Conservation (phyloP, 1,140 invertebrate genomes). For the Coboldia fuscipes region DNA sequence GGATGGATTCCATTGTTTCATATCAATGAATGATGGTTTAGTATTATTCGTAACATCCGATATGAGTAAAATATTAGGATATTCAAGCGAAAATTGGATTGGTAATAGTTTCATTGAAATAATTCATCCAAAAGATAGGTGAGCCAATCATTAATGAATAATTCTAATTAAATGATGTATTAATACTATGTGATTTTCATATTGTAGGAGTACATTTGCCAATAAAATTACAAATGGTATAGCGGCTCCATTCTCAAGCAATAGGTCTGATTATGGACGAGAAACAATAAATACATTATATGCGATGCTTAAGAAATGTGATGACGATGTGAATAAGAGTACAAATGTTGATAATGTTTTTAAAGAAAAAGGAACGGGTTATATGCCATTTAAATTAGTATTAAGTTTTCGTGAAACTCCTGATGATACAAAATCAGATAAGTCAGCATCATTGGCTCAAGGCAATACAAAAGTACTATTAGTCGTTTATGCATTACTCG, state of each 20-base stretch:
- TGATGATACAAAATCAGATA: constrained; percentile 20
- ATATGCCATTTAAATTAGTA: constrained; percentile 50
- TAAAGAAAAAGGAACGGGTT: constrained; percentile 33
- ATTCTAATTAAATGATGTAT: not conserved
- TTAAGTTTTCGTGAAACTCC: constrained; percentile 39
- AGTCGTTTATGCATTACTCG: constrained; percentile 44
- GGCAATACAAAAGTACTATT: constrained; percentile 32
- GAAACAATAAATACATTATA: constrained; percentile 14
- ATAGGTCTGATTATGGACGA: constrained; percentile 11
- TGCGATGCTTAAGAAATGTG: constrained; percentile 24
- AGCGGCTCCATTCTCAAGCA: constrained; percentile 25
- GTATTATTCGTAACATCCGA: constrained; percentile 53
- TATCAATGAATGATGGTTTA: constrained; percentile 62
- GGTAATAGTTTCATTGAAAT: constrained; percentile 71
- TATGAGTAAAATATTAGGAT: constrained; percentile 48
- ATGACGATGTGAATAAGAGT: no score
- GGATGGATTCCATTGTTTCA: constrained; percentile 48
- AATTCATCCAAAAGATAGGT: constrained; percentile 51
- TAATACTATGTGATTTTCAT: not conserved
- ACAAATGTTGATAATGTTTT: constrained; percentile 25
- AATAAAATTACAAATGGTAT: constrained; percentile 32
- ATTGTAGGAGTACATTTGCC: constrained; percentile 23
- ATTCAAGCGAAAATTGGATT: constrained; percentile 64
- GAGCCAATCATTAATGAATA: not conserved
- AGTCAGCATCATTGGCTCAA: constrained; percentile 8